These are phyloP conservation scores for Pygmarrhopalites habei DNA, from an alignment of 1,140 invertebrate species.

Conservation along the genomic window DNA sequence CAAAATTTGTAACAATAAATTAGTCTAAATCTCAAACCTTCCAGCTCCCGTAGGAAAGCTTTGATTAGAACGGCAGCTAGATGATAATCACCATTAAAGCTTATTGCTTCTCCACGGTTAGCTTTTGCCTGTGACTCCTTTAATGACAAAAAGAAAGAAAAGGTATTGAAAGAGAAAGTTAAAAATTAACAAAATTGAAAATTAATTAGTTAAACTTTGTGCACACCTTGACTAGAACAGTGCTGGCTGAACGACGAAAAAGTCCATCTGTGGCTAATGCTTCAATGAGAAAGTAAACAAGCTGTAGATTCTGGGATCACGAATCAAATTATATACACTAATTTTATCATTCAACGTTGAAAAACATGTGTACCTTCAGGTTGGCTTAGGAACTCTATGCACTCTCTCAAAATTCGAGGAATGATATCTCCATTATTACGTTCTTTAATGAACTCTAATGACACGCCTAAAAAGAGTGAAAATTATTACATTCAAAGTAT, in stretches of 20 bases:
- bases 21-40: too few relatives aligned
- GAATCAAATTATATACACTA: too few relatives aligned
- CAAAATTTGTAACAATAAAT: too few relatives aligned
- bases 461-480: too few relatives aligned
- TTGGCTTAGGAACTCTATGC: constrained; percentile 79
- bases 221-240: constrained; percentile 71
- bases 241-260: constrained; percentile 84
- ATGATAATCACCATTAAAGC: constrained; percentile 76
- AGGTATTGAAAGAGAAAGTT: too few relatives aligned
- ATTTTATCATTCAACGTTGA: too few relatives aligned
- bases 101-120: constrained; percentile 72
- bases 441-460: constrained; percentile 81
- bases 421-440: constrained; percentile 71
- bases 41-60: constrained; percentile 85
- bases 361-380: constrained; percentile 61
- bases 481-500: too few relatives aligned
- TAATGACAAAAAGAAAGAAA: too few relatives aligned
- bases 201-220: too few relatives aligned
- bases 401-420: constrained; percentile 80
- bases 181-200: too few relatives aligned
- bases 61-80: constrained; percentile 90
- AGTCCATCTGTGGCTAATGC: constrained; percentile 91
- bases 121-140: constrained; percentile 73
- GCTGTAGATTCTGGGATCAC: too few relatives aligned
- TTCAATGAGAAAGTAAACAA: too few relatives aligned